phyloP scores from a whole-genome alignment of 2,888 invertebrate species.

The Lithophane ornitopus region DNA sequence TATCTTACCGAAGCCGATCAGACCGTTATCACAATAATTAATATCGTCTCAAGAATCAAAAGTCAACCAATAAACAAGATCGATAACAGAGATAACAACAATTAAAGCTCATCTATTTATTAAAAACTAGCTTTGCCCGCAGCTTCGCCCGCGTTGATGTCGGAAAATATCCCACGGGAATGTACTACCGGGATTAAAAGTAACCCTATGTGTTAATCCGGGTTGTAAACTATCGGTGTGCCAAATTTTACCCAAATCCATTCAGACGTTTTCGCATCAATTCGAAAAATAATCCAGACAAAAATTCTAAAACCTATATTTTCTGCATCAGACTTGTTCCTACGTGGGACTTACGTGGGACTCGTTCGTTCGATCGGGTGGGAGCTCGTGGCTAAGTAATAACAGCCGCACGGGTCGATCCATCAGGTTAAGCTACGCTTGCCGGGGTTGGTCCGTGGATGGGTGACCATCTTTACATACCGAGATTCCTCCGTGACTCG shows the following conservation, averaged over 20 bases:
- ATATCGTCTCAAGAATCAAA: conserved; percentile 43
- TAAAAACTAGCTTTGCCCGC: not conserved
- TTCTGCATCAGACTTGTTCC: not conserved
- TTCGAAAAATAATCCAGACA: not conserved
- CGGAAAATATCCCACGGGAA: not conserved
- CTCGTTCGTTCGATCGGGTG: too few species aligned
- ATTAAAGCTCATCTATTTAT: conserved; percentile 41
- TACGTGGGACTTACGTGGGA: too few species aligned
- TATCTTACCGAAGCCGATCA: not conserved
- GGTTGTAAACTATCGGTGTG: too few species aligned
- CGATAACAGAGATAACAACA: conserved; percentile 39
- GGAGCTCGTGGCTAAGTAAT: too few species aligned
- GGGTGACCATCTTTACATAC: too few species aligned
- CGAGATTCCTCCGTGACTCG: too few species aligned
- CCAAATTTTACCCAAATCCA: not conserved
- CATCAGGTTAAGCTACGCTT: too few species aligned
- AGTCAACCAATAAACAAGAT: conserved; percentile 52
- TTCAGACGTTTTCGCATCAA: not conserved
- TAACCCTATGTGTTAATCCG: not conserved
- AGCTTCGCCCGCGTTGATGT: not conserved
- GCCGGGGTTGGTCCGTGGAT: too few species aligned
- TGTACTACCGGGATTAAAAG: not conserved
- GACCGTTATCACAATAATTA: conserved; percentile 37
- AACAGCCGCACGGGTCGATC: too few species aligned
- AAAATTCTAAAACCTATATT: not conserved